Base-by-base conservation (phyloP, 2,113 vertebrate genomes). In the Willisornis vidua region DNA sequence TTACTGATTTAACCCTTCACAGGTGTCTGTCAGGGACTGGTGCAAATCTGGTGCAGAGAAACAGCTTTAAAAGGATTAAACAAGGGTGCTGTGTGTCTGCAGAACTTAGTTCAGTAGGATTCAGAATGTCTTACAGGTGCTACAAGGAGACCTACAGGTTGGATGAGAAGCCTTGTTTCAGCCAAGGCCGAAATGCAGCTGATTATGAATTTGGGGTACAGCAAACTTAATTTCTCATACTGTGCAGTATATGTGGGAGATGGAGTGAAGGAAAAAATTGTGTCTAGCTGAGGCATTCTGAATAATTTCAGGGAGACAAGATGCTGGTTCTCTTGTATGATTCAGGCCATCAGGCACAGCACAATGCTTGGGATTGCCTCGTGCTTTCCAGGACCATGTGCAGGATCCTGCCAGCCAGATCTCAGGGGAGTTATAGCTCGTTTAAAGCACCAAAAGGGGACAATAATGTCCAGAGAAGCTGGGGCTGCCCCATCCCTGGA, bases 1-100 rank as follows among this genome's bases (percentile, higher is more conserved):
- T 91, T 97, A 93, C 89, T 81, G 83, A 68, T 88, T 97, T 97
- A 97, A 97, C 96, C 96, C 93, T 96, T 96, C 78, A 49, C 46
- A 46, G 80, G 37, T 43, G 29, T 46, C 43, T 73, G 35, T 28
- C 68, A 66, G 63, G 14, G 55, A 29, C 14, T 73, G 49, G 37
- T 17, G 17, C 68, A 83, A 68, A 55, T 22, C 6, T 54, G 37
- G 29, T 57, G 62, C 65, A 66, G 74, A 17, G 12, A 63, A 66
- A 46, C 33, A 55, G 35, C n/a, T 86, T 65, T 62, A 12, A 78
- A 86, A 78, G 63, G 46, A 67, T 63, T 79, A 66, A 78, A 75
- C 10, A 54, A 1, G 2, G 19, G 20, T 39, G n/a, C 19, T 14
- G 3, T 12, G 43, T 46, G 33, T 43, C 46, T 71, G 85, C 45